A percentile compares a stretch with the other conserved stretches of the same genome.
Conservation (phyloP, 1,140 invertebrate species). For the Leptonema lineaticorne region DNA sequence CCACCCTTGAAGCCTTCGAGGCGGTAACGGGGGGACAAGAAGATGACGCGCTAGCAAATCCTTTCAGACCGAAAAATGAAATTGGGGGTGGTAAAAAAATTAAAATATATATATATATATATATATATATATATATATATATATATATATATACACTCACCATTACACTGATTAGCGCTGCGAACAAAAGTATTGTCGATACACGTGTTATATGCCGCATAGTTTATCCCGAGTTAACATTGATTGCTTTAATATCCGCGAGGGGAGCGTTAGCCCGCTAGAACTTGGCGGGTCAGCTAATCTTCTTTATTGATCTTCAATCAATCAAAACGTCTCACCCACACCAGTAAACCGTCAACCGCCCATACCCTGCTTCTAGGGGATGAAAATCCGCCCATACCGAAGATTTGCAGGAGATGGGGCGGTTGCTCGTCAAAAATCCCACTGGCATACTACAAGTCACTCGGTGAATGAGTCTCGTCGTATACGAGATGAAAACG, state of each 20-base stretch:
- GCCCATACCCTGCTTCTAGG: background rate
- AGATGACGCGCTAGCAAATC: no score
- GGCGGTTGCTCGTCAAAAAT: constrained; percentile 27
- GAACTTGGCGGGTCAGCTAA: constrained; percentile 31
- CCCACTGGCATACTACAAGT: constrained; percentile 29
- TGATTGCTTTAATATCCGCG: constrained; percentile 35
- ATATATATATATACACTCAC: no score
- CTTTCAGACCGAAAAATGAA: no score
- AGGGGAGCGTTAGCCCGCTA: constrained; percentile 21
- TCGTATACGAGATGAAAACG: constrained; percentile 18
- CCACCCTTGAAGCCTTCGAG: background rate
- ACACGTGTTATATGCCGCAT: constrained; percentile 20
- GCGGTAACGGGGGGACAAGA: background rate
- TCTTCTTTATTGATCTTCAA: constrained; percentile 40
- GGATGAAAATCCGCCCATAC: background rate
- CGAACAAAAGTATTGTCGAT: no score
- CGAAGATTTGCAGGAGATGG: background rate
- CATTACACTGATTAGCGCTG: no score
- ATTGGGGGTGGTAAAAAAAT: no score
- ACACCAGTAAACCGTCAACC: background rate
- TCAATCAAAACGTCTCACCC: constrained; percentile 37
- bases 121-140: no score
- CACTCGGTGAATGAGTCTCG: constrained; percentile 17
- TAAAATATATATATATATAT: no score
- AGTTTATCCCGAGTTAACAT: constrained; percentile 33